Conservation (phyloP, 2,888 invertebrate species). For the Spicauda simplicius region DNA sequence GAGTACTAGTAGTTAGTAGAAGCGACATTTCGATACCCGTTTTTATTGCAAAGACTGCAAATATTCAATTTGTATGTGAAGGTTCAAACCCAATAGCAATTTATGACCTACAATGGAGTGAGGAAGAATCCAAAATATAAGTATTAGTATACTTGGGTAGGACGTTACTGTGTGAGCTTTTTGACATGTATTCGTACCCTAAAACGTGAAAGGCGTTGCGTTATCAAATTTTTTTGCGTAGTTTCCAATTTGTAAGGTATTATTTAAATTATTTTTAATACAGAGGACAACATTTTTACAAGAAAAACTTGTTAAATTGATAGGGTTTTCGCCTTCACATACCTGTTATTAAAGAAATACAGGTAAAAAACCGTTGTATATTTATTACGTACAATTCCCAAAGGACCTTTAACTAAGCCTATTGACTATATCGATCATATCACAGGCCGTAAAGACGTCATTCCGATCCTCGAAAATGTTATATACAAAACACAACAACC, state of each 20-base stretch:
- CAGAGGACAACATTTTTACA: too few species aligned
- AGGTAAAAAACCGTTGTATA: conserved; percentile 3
- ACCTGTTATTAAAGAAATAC: not conserved
- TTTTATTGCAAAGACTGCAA: conserved; percentile 9
- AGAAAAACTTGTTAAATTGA: too few species aligned
- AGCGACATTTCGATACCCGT: conserved; percentile 21
- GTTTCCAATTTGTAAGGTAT: too few species aligned
- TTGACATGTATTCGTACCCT: too few species aligned
- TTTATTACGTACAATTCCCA: conserved; percentile 13
- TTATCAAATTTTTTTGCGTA: too few species aligned
- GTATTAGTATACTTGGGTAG: too few species aligned
- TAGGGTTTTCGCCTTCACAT: conserved; percentile 12
- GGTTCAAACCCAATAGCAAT: not conserved
- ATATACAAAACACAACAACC: conserved; percentile 13
- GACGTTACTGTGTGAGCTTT: too few species aligned
- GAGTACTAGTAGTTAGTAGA: conserved; percentile 2
- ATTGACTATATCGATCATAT: conserved; percentile 62
- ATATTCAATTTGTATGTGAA: not conserved
- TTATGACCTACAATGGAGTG: too few species aligned
- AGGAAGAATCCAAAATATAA: too few species aligned
- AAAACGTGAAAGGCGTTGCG: too few species aligned
- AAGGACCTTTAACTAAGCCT: conserved; percentile 41
- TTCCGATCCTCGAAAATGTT: conserved; percentile 23
- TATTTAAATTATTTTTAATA: too few species aligned
- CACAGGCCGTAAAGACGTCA: conserved; percentile 59